A percentile compares a stretch with the other conserved stretches of the same genome.
phyloP scores from a whole-genome alignment of 2,113 vertebrate species.

The Festucalex cinctus region DNA sequence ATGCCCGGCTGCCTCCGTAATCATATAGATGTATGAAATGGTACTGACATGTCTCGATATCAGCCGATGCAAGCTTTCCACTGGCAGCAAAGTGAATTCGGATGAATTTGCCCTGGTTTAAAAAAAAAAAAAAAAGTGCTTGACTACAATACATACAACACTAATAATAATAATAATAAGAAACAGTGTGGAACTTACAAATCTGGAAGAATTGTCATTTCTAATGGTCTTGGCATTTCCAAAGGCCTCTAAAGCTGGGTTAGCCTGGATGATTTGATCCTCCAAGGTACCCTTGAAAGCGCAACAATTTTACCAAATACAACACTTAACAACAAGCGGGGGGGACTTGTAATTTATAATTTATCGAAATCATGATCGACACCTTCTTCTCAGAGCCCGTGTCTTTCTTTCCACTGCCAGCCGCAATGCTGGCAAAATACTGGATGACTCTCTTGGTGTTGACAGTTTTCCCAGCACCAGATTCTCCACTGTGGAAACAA shows the following conservation, averaged over 20 bases:
- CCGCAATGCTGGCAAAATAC: slow-evolving; percentile 90
- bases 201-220: slow-evolving; percentile 87
- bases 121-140: not conserved
- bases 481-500: slow-evolving; percentile 79
- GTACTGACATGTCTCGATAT: slow-evolving; percentile 87
- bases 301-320: slow-evolving; percentile 13
- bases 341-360: not conserved
- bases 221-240: slow-evolving; percentile 70
- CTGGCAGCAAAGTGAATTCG: slow-evolving; percentile 84
- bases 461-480: slow-evolving; percentile 89
- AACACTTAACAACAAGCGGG: not conserved
- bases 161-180: not conserved
- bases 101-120: slow-evolving; percentile 83
- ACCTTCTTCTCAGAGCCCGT: slow-evolving; percentile 77
- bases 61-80: slow-evolving; percentile 83
- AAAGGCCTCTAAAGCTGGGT: slow-evolving; percentile 6
- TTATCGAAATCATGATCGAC: not conserved
- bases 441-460: slow-evolving; percentile 92
- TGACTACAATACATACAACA: not conserved
- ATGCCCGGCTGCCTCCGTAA: not conserved
- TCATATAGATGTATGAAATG: not conserved
- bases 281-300: slow-evolving; percentile 73
- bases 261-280: slow-evolving; percentile 12
- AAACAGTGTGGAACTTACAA: slow-evolving; percentile 68
- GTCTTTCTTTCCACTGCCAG: slow-evolving; percentile 81